A percentile compares a stretch with the other conserved stretches of the same genome.
These are phyloP conservation scores for Blastobasis lacticolella DNA, from an alignment of 2,888 invertebrate species.

Conservation along the genomic window DNA sequence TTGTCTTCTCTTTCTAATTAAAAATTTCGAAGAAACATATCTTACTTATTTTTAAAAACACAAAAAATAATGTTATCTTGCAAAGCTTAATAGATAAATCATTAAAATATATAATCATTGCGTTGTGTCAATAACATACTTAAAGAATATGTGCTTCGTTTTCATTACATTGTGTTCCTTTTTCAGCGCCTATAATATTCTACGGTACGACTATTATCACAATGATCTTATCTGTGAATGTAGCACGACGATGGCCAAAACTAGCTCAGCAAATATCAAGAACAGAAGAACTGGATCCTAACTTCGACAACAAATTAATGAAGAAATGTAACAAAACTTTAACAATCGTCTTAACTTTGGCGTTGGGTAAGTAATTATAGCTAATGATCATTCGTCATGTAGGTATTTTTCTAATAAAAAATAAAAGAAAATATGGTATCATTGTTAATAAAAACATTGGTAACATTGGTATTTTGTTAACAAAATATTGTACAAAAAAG, in stretches of 20 bases:
- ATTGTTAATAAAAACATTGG: too few relatives aligned
- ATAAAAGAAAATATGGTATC: too few relatives aligned
- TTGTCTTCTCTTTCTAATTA: too few relatives aligned
- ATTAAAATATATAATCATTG: too few relatives aligned
- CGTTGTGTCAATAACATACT: too few relatives aligned
- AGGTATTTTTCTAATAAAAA: too few relatives aligned
- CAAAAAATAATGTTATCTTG: not conserved
- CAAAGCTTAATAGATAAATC: not conserved
- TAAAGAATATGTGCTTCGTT: not conserved
- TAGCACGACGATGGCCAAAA: constrained; percentile 47
- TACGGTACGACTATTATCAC: constrained; percentile 47
- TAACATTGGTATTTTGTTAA: too few relatives aligned
- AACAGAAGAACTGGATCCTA: constrained; percentile 48
- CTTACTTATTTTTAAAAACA: not conserved
- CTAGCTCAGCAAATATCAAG: constrained; percentile 37
- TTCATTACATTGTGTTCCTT: not conserved
- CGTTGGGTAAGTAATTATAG: constrained; percentile 34
- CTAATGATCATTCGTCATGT: too few relatives aligned
- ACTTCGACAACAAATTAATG: constrained; percentile 30
- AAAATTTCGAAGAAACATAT: too few relatives aligned
- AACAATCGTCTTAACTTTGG: constrained; percentile 36
- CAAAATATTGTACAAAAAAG: too few relatives aligned
- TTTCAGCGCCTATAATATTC: constrained; percentile 51
- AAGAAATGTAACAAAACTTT: constrained; percentile 51
- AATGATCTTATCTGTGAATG: constrained; percentile 43